These are phyloP conservation scores for Hyphantria cunea DNA, from an alignment of 1,140 invertebrate species.

Conservation along the genomic window DNA sequence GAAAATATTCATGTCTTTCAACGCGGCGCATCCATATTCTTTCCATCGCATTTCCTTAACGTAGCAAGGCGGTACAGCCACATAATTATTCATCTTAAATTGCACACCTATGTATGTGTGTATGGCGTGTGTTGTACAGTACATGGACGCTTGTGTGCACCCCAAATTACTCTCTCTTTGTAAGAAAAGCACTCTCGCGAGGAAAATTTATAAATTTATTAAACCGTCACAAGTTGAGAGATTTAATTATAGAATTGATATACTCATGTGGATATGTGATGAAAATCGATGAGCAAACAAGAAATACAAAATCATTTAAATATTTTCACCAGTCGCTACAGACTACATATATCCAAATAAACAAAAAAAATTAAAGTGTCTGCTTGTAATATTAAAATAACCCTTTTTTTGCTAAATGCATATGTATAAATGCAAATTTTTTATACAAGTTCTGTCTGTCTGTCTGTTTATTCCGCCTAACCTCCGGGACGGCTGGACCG, in stretches of 20 bases:
- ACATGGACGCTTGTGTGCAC: constrained; percentile 26
- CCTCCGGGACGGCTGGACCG: too few relatives aligned
- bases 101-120: constrained; percentile 58
- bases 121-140: constrained; percentile 26
- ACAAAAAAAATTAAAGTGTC: too few relatives aligned
- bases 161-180: constrained; percentile 63
- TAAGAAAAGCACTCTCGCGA: constrained; percentile 65
- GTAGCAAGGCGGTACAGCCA: constrained; percentile 69
- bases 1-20: background rate
- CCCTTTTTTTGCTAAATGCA: too few relatives aligned
- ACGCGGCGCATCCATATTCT: constrained; percentile 43
- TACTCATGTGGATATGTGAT: background rate
- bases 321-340: too few relatives aligned
- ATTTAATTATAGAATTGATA: constrained; percentile 65
- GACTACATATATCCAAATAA: too few relatives aligned
- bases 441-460: too few relatives aligned
- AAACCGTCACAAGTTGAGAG: constrained; percentile 57
- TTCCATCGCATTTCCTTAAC: constrained; percentile 43
- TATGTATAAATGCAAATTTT: too few relatives aligned
- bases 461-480: too few relatives aligned
- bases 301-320: too few relatives aligned
- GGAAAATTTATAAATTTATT: constrained; percentile 77
- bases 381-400: too few relatives aligned
- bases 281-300: too few relatives aligned
- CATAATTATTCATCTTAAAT: constrained; percentile 82